Percentiles rank a stretch among this genome's conserved stretches.
phyloP scores from a whole-genome alignment of 1,140 invertebrate species.

The Drosophila pallidifrons region DNA sequence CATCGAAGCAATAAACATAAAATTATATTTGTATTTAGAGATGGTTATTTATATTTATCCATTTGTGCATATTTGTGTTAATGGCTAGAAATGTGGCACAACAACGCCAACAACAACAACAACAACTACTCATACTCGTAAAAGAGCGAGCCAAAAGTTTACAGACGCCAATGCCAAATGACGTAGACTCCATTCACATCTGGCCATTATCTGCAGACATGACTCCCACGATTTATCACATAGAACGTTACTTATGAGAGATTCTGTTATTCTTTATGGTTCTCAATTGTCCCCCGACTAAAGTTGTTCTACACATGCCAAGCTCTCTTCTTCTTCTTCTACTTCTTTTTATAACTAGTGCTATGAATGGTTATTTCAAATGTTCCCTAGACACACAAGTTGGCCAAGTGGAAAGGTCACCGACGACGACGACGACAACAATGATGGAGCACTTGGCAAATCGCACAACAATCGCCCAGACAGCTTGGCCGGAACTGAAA shows the following conservation, averaged over 20 bases:
- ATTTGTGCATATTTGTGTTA: constrained; percentile 58
- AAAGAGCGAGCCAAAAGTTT: constrained; percentile 58
- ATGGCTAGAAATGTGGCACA: constrained; percentile 42
- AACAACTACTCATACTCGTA: neutral
- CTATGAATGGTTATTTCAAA: constrained; percentile 28
- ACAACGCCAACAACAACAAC: constrained; percentile 9
- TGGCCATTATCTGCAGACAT: constrained; percentile 59
- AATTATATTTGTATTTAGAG: constrained; percentile 51
- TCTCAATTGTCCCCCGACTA: constrained; percentile 29
- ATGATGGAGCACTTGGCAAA: constrained; percentile 66
- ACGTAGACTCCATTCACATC: constrained; percentile 59
- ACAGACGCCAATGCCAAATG: constrained; percentile 64
- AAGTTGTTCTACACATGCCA: constrained; percentile 34
- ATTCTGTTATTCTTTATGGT: constrained; percentile 59
- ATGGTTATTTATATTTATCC: constrained; percentile 43
- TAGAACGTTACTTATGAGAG: constrained; percentile 63
- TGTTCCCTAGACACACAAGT: constrained; percentile 11
- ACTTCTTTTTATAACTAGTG: neutral
- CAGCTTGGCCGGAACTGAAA: constrained; percentile 11
- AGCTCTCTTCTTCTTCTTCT: constrained; percentile 25
- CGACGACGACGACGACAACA: constrained; percentile 37
- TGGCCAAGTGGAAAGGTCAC: constrained; percentile 68
- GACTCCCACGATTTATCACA: constrained; percentile 54
- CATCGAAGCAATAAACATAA: constrained; percentile 61
- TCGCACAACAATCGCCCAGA: constrained; percentile 28